Evolutionary conservation across 2,888 invertebrate genomes (phyloP).

Genomic region (Macropis europaea): DNA sequence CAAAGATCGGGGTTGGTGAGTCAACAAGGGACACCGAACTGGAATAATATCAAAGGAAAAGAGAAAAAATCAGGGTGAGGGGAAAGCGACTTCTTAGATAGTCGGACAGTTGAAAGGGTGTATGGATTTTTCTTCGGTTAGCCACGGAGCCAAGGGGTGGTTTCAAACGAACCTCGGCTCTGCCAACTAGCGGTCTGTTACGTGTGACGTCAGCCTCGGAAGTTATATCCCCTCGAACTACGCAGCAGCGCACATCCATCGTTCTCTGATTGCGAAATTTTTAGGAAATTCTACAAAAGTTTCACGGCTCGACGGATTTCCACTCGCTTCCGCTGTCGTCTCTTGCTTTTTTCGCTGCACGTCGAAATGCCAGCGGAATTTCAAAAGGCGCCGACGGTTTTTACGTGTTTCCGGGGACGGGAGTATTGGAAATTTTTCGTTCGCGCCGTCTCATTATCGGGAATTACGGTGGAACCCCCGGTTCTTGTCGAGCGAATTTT

Average conservation of each 20-base stretch:
- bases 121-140: conserved; percentile 29
- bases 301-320: conserved; percentile 6
- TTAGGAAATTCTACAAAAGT: not conserved
- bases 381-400: not conserved
- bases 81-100: conserved; percentile 8
- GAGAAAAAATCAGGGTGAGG: not conserved
- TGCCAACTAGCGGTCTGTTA: conserved; percentile 18
- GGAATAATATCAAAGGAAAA: not conserved
- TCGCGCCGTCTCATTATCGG: conserved; percentile 5
- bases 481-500: not conserved
- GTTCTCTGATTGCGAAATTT: not conserved
- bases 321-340: not conserved
- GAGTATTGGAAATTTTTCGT: not conserved
- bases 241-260: not conserved
- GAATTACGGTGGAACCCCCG: conserved; percentile 10
- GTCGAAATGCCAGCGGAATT: not conserved
- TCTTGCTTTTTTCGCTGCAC: not conserved
- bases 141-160: not conserved
- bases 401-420: not conserved
- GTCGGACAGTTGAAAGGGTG: not conserved
- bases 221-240: not conserved
- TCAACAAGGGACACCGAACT: not conserved
- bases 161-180: conserved; percentile 6
- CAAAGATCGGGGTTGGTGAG: not conserved
- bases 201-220: not conserved